Conservation (phyloP, 2,888 invertebrate genomes). For the Alsophila aescularia region DNA sequence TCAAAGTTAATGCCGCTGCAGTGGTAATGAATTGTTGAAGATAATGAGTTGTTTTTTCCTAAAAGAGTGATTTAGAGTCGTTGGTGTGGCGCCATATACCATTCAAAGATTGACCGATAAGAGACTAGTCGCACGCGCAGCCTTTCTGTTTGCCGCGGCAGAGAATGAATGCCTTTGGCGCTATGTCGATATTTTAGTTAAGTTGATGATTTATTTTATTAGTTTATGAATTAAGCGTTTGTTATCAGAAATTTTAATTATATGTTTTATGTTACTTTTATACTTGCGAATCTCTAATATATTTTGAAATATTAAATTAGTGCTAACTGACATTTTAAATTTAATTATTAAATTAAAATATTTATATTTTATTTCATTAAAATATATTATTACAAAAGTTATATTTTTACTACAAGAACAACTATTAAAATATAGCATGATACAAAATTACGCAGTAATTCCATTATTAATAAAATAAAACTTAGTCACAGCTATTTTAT, state of each 20-base stretch:
- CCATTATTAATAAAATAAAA: no score
- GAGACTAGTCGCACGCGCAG: slow-evolving; percentile 47
- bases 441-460: no score
- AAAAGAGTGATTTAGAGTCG: slow-evolving; percentile 61
- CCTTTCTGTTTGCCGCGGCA: slow-evolving; percentile 36
- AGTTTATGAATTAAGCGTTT: neutral
- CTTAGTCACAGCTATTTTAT: no score
- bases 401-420: no score
- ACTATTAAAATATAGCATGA: no score
- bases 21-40: slow-evolving; percentile 46
- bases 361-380: no score
- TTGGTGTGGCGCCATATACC: slow-evolving; percentile 62
- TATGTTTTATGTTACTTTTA: neutral
- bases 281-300: no score
- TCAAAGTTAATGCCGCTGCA: slow-evolving; percentile 16
- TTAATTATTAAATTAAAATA: no score
- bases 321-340: no score
- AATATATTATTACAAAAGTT: no score
- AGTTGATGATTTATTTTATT: neutral
- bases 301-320: no score
- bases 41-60: slow-evolving; percentile 54
- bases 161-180: slow-evolving; percentile 38
- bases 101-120: slow-evolving; percentile 55
- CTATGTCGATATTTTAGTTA: slow-evolving; percentile 36
- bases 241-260: neutral